These are phyloP conservation scores for Albula goreensis DNA, from an alignment of 2,113 vertebrate species.

Conservation along the genomic window DNA sequence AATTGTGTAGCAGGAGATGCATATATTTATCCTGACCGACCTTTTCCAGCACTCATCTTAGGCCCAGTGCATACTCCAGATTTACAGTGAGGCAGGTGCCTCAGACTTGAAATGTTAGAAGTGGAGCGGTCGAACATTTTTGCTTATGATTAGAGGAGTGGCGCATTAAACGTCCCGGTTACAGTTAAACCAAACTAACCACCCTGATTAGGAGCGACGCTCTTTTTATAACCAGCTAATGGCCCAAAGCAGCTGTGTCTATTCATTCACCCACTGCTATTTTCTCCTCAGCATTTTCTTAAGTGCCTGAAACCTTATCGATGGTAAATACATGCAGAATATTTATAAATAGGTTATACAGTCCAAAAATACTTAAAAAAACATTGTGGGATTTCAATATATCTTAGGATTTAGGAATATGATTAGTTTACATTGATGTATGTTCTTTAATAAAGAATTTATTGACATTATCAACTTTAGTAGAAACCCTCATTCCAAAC, in stretches of 20 bases:
- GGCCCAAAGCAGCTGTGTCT: slow-evolving; percentile 37
- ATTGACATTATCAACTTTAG: too few species aligned
- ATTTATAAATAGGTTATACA: background rate
- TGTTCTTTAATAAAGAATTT: too few species aligned
- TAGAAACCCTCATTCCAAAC: too few species aligned
- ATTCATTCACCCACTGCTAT: slow-evolving; percentile 33
- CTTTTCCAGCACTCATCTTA: background rate
- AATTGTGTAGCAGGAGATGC: background rate
- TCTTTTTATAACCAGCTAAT: slow-evolving; percentile 33
- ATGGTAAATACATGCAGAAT: background rate
- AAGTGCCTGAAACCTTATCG: slow-evolving; percentile 1
- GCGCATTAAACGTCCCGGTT: background rate
- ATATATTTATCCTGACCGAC: background rate
- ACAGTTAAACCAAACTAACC: slow-evolving; percentile 21
- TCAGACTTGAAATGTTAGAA: background rate
- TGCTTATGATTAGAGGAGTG: background rate
- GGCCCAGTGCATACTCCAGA: background rate
- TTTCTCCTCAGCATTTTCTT: background rate
- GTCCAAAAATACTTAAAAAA: too few species aligned
- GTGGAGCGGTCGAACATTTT: background rate
- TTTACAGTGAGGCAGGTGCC: slow-evolving; percentile 1
- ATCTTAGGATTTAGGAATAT: too few species aligned
- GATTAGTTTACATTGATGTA: too few species aligned
- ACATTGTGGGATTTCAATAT: background rate
- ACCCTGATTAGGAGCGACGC: slow-evolving; percentile 37